Evolutionary conservation across 1,140 invertebrate species (phyloP), one percentile per base, ranked within the genome.

Genomic region (Leptopilina clavipes): DNA sequence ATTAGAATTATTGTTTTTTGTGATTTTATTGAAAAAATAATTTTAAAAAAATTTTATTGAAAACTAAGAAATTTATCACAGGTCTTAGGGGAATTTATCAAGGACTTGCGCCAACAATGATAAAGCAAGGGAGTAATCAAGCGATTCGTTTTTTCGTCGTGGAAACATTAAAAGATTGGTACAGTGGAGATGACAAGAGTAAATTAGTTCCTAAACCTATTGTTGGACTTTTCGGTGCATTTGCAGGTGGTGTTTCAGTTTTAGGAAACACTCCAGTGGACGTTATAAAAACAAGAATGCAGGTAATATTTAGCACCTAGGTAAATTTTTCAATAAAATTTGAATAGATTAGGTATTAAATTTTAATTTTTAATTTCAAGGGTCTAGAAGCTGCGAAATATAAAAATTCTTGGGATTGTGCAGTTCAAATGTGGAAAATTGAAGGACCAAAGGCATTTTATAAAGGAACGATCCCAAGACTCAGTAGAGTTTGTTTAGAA

Each of bases 251-350:
- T 14, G 96, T 95, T 17, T 98, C 97, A 19, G 98, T 99, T 2
- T 99, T 98, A 90, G 98, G 98, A 45, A 99, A 99, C 86, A 99
- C 98, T 31, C 98, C 98, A 2, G 93, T 99, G 81, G 98, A 99
- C 91, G 98, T 99, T 1, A 94, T 99, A 1, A 99, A 99, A 92
- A 99, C 98, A 14, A 92, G 98, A 84, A 99, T 99, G 98, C 98
- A 99, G 93, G 94, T 93, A 85, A 74, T 31, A 31, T 31, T 31
- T 31, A 31, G 6, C 6, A 3, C 1, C 37, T 31, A 31, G 25
- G 37, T 40, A 40, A 40, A 40, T 40, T 40, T 40, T 40, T 40
- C 5, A 40, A 40, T 3, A 40, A 40, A 40, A 40, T 8, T 6
- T 8, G 0, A 40, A 7, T 40, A 7, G 8, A 40, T 40, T 40